Evolutionary conservation across 2,888 invertebrate species (phyloP), one percentile per base, ranked within the genome.

Genomic region (Mongoloraphidia duomilia): DNA sequence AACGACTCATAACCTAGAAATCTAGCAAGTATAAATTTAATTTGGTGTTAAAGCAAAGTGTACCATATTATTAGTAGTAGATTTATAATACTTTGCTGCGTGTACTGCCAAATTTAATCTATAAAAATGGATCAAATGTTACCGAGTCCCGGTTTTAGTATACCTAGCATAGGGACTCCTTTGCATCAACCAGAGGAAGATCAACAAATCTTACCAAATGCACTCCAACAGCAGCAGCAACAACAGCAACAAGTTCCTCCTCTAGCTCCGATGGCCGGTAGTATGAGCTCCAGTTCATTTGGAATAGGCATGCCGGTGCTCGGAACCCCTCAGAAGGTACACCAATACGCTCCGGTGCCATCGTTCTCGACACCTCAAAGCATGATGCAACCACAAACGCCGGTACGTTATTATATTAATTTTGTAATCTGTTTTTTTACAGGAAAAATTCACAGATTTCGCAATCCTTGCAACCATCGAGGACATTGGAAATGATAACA

Each of bases 161-260:
- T 91, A 66, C 90, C 90, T 54, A 90, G 89, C 60, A 88, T 92
- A 64, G 90, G 87, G 49, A 92, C 91, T 8, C 91, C 92, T 2
- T 65, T 90, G 12, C 90, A 91, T 71, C 90, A 90, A 60, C 87
- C 88, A 14, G 90, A 91, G 64, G 89, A 91, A 63, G 92, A 92
- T 65, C 90, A 91, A 65, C 84, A 87, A 65, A 91, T 91, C 59
- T 74, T 90, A 45, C 86, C 89, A 44, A 85, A 85, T 74, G 86
- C 88, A 1, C 72, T 88, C 57, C 81, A 81, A 58, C 85, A 86
- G 60, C 87, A 86, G 56, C 72, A 66, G 47, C 69, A 69, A 49
- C 64, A 64, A 34, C 64, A 63, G 36, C 68, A 65, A 47, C 78
- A 79, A 57, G 67, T 77, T 55, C 75, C 77, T 47, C 72, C 79